A percentile compares a stretch with the other conserved stretches of the same genome.
phyloP scores from a whole-genome alignment of 2,888 invertebrate species.

The Mesorhabditis sp. region DNA sequence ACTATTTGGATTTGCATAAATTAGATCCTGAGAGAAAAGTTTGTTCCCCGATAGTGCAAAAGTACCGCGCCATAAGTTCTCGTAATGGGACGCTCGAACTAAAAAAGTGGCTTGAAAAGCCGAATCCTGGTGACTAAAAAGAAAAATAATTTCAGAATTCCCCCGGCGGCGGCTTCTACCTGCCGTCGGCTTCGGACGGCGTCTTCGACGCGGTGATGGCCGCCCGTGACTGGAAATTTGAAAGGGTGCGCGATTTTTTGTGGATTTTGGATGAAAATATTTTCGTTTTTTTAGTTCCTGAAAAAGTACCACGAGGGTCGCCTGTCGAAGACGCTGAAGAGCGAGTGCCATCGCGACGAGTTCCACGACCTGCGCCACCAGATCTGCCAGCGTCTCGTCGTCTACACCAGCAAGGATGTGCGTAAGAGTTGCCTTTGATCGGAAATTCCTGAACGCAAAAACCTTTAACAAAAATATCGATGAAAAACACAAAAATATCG shows the following conservation, averaged over 20 bases:
- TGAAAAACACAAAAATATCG: no score
- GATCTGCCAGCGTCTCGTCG: slow-evolving; percentile 59
- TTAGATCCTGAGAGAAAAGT: no score
- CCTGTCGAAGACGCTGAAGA: background rate
- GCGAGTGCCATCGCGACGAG: background rate
- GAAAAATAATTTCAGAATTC: background rate
- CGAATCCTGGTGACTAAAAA: no score
- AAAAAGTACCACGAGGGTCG: background rate
- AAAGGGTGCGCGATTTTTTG: background rate
- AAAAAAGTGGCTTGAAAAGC: no score
- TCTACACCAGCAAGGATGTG: slow-evolving; percentile 6
- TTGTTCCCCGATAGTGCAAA: no score
- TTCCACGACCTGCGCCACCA: background rate
- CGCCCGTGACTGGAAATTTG: slow-evolving; percentile 81
- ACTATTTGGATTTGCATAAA: no score
- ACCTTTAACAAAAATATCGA: no score
- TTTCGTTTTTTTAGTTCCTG: background rate
- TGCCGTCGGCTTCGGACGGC: slow-evolving; percentile 89
- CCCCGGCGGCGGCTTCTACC: slow-evolving; percentile 21
- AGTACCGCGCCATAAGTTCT: no score
- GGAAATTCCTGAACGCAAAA: background rate
- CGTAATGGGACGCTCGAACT: no score
- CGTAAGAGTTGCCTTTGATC: background rate
- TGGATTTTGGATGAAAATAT: no score
- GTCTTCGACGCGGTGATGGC: slow-evolving; percentile 86